Percentiles rank a stretch among this genome's conserved stretches.
Conservation (phyloP, 2,113 vertebrate species). For the Dasyurus viverrinus region DNA sequence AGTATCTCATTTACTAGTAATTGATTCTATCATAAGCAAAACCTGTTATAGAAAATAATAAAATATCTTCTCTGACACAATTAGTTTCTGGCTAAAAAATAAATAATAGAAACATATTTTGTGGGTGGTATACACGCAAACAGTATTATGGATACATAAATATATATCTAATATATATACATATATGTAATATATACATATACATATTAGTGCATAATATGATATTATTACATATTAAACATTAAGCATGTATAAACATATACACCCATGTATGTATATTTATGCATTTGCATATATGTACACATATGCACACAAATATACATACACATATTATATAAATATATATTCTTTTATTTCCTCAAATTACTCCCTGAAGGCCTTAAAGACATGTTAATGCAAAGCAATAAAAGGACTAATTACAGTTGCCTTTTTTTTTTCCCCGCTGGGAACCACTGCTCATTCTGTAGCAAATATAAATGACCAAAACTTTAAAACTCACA, state of each 20-base stretch:
- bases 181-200: neutral
- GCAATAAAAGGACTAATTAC: constrained; percentile 19
- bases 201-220: neutral
- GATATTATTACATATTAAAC: no score
- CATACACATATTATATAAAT: neutral
- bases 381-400: neutral
- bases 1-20: constrained; percentile 52
- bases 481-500: neutral
- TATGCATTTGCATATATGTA: neutral
- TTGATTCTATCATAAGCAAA: constrained; percentile 57
- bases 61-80: neutral
- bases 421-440: constrained; percentile 22
- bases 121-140: neutral
- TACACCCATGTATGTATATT: no score
- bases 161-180: neutral
- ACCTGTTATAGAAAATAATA: constrained; percentile 26
- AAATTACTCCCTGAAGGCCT: neutral
- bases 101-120: neutral
- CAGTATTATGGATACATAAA: no score
- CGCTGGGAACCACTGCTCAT: constrained; percentile 24
- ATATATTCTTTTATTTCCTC: neutral
- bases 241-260: no score
- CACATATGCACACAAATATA: neutral
- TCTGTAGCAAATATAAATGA: constrained; percentile 22
- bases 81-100: neutral